Percentiles rank a stretch among this genome's conserved stretches.
These are phyloP conservation scores for Leuciscus idus DNA, from an alignment of 2,113 vertebrate species.

Conservation along the genomic window DNA sequence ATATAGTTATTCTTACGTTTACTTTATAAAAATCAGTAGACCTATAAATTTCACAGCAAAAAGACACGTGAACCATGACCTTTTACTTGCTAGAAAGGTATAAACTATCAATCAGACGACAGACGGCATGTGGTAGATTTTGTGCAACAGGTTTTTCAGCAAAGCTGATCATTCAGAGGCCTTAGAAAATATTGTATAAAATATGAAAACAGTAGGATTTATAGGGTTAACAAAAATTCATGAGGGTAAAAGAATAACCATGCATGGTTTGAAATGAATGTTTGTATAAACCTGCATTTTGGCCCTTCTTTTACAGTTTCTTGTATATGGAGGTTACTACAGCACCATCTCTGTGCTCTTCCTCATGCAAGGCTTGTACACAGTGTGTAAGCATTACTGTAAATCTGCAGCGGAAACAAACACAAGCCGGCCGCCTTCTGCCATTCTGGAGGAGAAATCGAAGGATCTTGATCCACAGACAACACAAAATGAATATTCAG, in stretches of 20 bases:
- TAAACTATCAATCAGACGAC: neutral
- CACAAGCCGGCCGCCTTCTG: neutral
- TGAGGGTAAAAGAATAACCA: neutral
- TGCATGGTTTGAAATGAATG: too few relatives aligned
- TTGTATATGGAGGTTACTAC: slow-evolving; percentile 75
- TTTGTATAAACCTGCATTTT: neutral
- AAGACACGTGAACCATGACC: neutral
- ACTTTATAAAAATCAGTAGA: too few relatives aligned
- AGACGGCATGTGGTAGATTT: neutral
- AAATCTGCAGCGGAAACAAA: neutral
- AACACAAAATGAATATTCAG: neutral
- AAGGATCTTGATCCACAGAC: neutral
- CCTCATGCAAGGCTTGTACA: slow-evolving; percentile 68
- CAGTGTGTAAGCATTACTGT: slow-evolving; percentile 46
- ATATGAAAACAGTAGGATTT: neutral
- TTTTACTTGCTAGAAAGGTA: too few relatives aligned
- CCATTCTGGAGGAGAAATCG: neutral
- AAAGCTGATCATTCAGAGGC: neutral
- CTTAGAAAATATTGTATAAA: neutral
- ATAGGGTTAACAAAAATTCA: neutral
- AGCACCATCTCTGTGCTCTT: slow-evolving; percentile 70
- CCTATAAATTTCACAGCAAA: neutral
- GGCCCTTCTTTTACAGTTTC: slow-evolving; percentile 62
- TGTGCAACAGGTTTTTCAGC: neutral
- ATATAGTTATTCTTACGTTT: too few relatives aligned